Conservation (phyloP, 2,888 invertebrate species). For the Rotaria sp. region DNA sequence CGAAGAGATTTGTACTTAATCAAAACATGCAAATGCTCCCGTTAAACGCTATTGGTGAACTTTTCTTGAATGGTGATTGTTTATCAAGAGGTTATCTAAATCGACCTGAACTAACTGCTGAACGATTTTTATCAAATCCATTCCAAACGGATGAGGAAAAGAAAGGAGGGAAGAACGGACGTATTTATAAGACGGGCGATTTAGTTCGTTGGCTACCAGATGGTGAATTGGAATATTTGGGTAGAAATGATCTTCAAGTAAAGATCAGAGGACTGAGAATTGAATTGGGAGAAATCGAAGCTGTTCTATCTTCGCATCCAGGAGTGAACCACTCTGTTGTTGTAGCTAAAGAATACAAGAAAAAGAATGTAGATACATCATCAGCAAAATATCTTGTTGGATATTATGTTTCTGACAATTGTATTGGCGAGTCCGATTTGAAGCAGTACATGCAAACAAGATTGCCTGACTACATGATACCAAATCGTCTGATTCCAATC, state of each 20-base stretch:
- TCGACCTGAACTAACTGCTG: conserved; percentile 51
- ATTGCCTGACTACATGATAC: conserved; percentile 24
- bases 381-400: not conserved
- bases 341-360: not conserved
- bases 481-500: not conserved
- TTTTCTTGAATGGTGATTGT: conserved; percentile 54
- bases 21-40: conserved; percentile 49
- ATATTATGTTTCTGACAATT: not conserved
- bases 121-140: conserved; percentile 48
- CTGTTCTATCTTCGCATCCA: not conserved
- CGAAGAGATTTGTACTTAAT: conserved; percentile 45
- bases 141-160: not conserved
- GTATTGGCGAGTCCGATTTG: not conserved
- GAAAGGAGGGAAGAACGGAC: conserved; percentile 43
- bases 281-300: conserved; percentile 50
- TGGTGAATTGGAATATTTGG: conserved; percentile 56
- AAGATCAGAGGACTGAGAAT: conserved; percentile 56
- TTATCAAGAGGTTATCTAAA: conserved; percentile 55
- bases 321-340: not conserved
- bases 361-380: too few relatives aligned
- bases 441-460: not conserved
- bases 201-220: conserved; percentile 56
- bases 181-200: conserved; percentile 55
- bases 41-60: conserved; percentile 53
- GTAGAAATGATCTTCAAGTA: conserved; percentile 56